phyloP scores from a whole-genome alignment of 2,888 invertebrate genomes.

The Polyploca ridens region DNA sequence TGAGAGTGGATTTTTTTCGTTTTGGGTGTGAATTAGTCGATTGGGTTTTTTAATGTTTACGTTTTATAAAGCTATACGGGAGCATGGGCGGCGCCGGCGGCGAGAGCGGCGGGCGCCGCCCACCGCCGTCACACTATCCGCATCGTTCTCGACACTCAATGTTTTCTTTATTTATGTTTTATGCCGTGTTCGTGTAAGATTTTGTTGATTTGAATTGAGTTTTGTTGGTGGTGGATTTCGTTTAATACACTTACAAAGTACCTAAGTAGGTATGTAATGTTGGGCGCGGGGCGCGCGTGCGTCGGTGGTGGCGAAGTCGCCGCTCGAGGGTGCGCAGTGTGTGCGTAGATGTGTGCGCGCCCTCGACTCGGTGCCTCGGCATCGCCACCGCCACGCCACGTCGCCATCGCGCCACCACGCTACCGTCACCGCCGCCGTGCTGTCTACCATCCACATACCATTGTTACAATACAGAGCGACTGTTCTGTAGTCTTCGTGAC shows the following conservation, averaged over 20 bases:
- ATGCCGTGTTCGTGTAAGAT: conserved; percentile 84
- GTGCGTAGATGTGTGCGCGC: conserved; percentile 71
- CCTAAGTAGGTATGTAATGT: conserved; percentile 14
- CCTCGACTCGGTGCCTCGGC: conserved; percentile 43
- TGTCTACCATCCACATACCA: conserved; percentile 36
- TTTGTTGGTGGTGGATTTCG: conserved; percentile 85
- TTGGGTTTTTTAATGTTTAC: conserved; percentile 85
- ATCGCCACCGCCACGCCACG: conserved; percentile 44
- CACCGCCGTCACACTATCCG: conserved; percentile 73
- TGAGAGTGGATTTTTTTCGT: conserved; percentile 85
- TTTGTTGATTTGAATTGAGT: conserved; percentile 82
- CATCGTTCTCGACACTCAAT: conserved; percentile 82
- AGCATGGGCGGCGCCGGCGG: conserved; percentile 78
- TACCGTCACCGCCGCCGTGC: conserved; percentile 48
- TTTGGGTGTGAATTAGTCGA: conserved; percentile 85
- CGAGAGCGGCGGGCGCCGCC: conserved; percentile 72
- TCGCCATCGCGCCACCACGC: conserved; percentile 36
- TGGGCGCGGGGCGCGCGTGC: conserved; percentile 37
- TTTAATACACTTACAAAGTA: conserved; percentile 80
- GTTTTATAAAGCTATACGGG: conserved; percentile 78
- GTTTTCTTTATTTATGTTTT: conserved; percentile 82
- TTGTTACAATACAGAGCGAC: conserved; percentile 17
- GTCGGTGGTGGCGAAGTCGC: conserved; percentile 37
- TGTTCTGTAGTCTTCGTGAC: conserved; percentile 38
- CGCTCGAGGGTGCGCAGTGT: conserved; percentile 66